Conservation (phyloP, 1,140 invertebrate genomes). For the Drosophila guanche region DNA sequence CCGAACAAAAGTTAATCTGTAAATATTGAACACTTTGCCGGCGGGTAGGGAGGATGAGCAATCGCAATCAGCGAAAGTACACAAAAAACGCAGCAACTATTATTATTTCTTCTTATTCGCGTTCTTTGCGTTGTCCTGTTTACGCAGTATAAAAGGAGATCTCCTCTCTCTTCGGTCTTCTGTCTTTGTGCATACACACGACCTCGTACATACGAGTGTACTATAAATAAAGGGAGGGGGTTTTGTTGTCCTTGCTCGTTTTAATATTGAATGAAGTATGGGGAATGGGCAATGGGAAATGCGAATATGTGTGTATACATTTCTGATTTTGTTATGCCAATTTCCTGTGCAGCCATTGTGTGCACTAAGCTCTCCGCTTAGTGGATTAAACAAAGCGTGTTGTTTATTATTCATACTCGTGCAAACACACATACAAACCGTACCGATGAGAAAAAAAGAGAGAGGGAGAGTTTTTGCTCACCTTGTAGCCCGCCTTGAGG, state of each 20-base stretch:
- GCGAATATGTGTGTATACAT: conserved; percentile 18
- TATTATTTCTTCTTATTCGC: conserved; percentile 51
- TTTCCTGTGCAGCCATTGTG: conserved; percentile 48
- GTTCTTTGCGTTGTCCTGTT: conserved; percentile 24
- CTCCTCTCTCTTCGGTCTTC: background rate
- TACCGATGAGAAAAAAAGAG: background rate
- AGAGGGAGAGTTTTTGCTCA: conserved; percentile 32
- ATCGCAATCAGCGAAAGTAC: conserved; percentile 52
- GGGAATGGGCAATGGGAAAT: background rate
- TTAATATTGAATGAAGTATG: conserved; percentile 44
- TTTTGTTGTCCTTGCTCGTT: conserved; percentile 32
- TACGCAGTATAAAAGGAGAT: conserved; percentile 48
- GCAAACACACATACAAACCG: background rate
- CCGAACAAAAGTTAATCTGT: conserved; percentile 55
- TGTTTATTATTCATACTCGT: conserved; percentile 54
- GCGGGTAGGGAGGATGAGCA: conserved; percentile 25
- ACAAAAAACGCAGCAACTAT: conserved; percentile 58
- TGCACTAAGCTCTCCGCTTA: conserved; percentile 54
- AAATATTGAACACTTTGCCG: conserved; percentile 60
- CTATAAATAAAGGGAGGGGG: conserved; percentile 70
- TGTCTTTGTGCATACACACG: too few species aligned
- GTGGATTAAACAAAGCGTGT: conserved; percentile 75
- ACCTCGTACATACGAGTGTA: conserved; percentile 9
- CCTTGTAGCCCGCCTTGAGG: conserved; percentile 96
- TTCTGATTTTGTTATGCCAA: conserved; percentile 51